Conservation (phyloP, 1,140 invertebrate species). For the Aphidius ervi region DNA sequence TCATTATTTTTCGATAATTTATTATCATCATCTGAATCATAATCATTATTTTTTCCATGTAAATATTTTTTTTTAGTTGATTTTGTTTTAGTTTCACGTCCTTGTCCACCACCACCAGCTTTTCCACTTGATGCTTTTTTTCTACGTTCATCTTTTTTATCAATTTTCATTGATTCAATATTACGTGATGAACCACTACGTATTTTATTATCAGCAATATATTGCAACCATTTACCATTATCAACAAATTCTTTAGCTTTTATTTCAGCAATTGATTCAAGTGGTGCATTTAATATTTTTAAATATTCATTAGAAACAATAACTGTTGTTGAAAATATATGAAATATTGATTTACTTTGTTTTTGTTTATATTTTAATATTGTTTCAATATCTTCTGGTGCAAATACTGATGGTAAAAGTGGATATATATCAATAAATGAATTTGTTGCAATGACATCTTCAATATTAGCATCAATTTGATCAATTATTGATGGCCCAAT, state of each 20-base stretch:
- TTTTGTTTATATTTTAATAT: constrained; percentile 66
- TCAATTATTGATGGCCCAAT: constrained; percentile 70
- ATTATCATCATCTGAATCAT: constrained; percentile 61
- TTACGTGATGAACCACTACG: constrained; percentile 40
- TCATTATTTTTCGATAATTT: constrained; percentile 23
- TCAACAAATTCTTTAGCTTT: constrained; percentile 72
- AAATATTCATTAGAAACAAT: constrained; percentile 58
- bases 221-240: constrained; percentile 58
- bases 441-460: constrained; percentile 73
- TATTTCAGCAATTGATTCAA: constrained; percentile 64
- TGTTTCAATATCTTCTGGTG: constrained; percentile 68
- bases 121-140: constrained; percentile 85
- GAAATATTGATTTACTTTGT: constrained; percentile 40
- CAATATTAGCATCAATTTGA: constrained; percentile 77
- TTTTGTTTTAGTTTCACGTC: constrained; percentile 93
- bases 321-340: constrained; percentile 41
- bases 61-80: constrained; percentile 77
- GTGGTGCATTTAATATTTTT: constrained; percentile 64
- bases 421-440: constrained; percentile 77
- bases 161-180: constrained; percentile 48
- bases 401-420: constrained; percentile 76
- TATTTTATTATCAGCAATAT: constrained; percentile 43
- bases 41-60: constrained; percentile 54
- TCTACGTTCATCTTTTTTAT: constrained; percentile 78
- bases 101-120: constrained; percentile 84